Evolutionary conservation across 2,888 invertebrate genomes (phyloP), one percentile per base, ranked within the genome.

Genomic region (Rhynchonema sp.): DNA sequence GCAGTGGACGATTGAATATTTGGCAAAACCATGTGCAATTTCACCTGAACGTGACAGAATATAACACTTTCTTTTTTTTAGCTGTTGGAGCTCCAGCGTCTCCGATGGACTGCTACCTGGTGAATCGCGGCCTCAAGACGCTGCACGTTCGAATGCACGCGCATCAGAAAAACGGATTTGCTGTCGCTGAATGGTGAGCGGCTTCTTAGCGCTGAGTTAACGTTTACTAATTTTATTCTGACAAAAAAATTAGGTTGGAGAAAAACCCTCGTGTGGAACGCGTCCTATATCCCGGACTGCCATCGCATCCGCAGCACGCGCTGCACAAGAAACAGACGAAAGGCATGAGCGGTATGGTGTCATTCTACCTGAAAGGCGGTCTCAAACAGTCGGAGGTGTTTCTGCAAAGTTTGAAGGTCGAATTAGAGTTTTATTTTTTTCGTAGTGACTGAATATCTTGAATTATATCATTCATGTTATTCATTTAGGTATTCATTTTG

Each of bases 61-160:
- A n/a, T n/a, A n/a, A n/a, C n/a, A n/a, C n/a, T n/a, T n/a, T n/a
- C n/a, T 38, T 17, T 38, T 6, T 6, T 69, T 38, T 76, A 85
- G 87, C 89, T 2, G 81, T 86, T 79, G 98, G 98, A 58, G 82
- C 86, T 53, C 84, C 96, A 22, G 94, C 98, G 1, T 87, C 94
- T 0, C 91, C 98, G 0, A 90, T 92, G 72, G 98, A 98, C 74
- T 94, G 96, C 74, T 87, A 83, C 72, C 80, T 90, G 72, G 90
- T 92, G 0, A 89, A 87, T 72, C 69, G 77, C 28, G 88, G 94
- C 69, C 76, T 96, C 62, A 96, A 94, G 77, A 98, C 96, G 0
- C 78, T 98, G 29, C 84, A 86, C 3, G 68, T 96, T 29, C 80
- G 96, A 59, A 94, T 98, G 94, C 81, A 85, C 64, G 82, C 84